Base-by-base conservation (phyloP, 2,113 vertebrate species). In the Entelurus aequoreus region DNA sequence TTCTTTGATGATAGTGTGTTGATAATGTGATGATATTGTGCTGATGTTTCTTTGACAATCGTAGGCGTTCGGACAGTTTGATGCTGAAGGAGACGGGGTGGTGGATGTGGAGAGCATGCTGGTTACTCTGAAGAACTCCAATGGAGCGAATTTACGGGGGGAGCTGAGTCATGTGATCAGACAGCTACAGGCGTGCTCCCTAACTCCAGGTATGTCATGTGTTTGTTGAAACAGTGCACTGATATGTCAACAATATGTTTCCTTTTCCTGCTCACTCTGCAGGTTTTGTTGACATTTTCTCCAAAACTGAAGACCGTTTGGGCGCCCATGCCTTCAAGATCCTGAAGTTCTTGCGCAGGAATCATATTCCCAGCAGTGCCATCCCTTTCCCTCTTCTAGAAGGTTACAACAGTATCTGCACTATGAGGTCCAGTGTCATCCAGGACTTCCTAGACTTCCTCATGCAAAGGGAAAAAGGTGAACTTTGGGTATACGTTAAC, bases 251-350 rank as follows among this genome's bases (percentile, higher is more conserved):
- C 10, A 5, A 61, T 0, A 0, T 14, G n/a, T 0, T 48, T n/a
- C 28, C 28, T 28, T 56, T 44, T 68, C 5, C 11, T 60, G 0
- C 50, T 35, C 53, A 57, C 8, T 51, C n/a, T 48, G 3, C 74
- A 99, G 97, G 97, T 72, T 99, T 99, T 74, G 93, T 95, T 63
- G 97, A 99, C 80, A 98, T 98, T 71, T 99, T 99, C 82, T 96
- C 96, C 4, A 97, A 96, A 69, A 94, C 90, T 0, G 97, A 94
- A 72, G 95, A 98, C 69, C 82, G 92, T 36, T 90, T 95, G 49
- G 90, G 89, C 56, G 82, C 88, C 5, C 95, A 99, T 1, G 90
- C 94, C 5, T 92, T 93, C 0, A 94, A 94, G 90, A 95, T 95
- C 54, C 86, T 99, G 66, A 92, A 93, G 2, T 99, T 97, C 83